Evolutionary conservation across 2,113 vertebrate species (phyloP).

Genomic region (Ovibos moschatus): DNA sequence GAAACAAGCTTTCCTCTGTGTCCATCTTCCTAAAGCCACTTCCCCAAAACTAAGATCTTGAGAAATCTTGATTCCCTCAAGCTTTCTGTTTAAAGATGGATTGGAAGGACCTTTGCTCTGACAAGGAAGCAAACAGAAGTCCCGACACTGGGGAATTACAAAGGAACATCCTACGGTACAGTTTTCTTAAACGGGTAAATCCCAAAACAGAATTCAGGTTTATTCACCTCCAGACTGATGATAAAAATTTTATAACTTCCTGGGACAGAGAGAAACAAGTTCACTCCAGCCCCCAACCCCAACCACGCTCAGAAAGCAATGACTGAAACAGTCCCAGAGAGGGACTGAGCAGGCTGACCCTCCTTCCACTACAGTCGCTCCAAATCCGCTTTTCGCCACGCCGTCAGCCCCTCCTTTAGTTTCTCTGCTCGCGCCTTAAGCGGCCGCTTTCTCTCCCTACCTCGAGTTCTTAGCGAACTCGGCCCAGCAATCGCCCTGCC

Average conservation of each 20-base stretch:
- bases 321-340: not conserved
- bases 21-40: not conserved
- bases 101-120: not conserved
- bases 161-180: not conserved
- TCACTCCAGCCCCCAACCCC: not conserved
- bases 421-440: not conserved
- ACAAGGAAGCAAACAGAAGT: not conserved
- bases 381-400: conserved; percentile 5
- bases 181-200: not conserved
- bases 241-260: not conserved
- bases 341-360: not conserved
- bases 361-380: not conserved
- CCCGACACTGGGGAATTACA: not conserved
- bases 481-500: not conserved
- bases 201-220: not conserved
- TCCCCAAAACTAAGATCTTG: not conserved
- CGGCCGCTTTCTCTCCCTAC: not conserved
- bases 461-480: not conserved
- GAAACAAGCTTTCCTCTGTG: not conserved
- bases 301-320: not conserved
- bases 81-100: not conserved
- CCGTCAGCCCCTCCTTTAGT: not conserved
- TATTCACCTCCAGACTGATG: not conserved
- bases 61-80: not conserved
- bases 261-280: not conserved